Evolutionary conservation across 2,113 vertebrate genomes (phyloP), one percentile per base, ranked within the genome.

Genomic region (Tamias sibiricus): DNA sequence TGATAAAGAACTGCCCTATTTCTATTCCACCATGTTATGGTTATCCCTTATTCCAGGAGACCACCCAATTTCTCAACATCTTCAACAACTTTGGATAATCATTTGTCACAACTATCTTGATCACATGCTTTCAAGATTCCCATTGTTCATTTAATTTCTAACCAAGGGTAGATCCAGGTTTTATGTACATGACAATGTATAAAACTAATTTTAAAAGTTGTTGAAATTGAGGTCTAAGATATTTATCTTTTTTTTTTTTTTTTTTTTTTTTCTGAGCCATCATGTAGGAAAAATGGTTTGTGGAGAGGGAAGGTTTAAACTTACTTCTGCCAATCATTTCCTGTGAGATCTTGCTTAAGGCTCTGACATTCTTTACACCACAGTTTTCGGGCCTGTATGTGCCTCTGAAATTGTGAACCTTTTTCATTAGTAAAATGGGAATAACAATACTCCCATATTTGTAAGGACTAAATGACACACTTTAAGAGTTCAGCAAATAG

Each of bases 121-220:
- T 26, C 28, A 59, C 2, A 28, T 37, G 71, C 35, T 93, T 74
- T n/a, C 30, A 59, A 74, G 28, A 13, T 59, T 52, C 40, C 0
- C 24, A 1, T 28, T 87, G 71, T 32, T 74, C 13, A 20, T 54
- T 22, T 47, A n/a, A 32, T 57, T 32, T 52, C 17, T 10, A 28
- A 40, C 40, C 42, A 74, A 17, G 3, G 32, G n/a, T 16, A 30
- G 16, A 28, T 14, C 37, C 52, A 74, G 9, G 32, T 16, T 85
- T 89, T 76, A 2, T 86, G 54, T 26, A n/a, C 74, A 69, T 81
- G 42, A 64, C n/a, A 77, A 95, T 30, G 44, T 32, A 85, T 92
- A 57, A 80, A 54, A n/a, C 22, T 86, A 89, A 86, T 71, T 89
- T 94, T 30, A 24, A 77, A 52, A 82, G 40, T 72, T 94, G 76